Conservation (phyloP, 2,888 invertebrate species). For the Polydrusus pterygomalis region DNA sequence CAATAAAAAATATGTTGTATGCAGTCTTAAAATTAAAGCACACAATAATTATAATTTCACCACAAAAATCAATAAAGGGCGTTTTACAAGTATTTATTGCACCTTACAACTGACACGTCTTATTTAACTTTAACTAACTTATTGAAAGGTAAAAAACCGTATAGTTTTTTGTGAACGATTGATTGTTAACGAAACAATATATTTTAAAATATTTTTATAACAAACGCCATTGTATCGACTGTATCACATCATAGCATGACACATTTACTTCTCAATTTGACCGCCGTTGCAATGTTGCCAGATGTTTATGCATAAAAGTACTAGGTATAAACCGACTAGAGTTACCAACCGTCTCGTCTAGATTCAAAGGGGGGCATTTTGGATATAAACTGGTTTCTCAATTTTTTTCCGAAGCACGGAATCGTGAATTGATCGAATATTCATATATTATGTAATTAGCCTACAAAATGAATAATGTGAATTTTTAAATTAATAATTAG, state of each 20-base stretch:
- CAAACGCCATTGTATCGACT: slow-evolving; percentile 73
- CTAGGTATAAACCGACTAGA: not conserved
- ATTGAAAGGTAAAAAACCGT: slow-evolving; percentile 4
- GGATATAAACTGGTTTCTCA: not conserved
- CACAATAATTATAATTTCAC: slow-evolving; percentile 67
- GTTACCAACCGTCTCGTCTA: not conserved
- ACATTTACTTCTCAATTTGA: slow-evolving; percentile 66
- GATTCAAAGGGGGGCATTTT: not conserved
- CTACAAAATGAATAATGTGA: too few relatives aligned
- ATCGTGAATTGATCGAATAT: not conserved
- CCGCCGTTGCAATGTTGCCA: slow-evolving; percentile 64
- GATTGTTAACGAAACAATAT: slow-evolving; percentile 21
- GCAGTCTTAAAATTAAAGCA: slow-evolving; percentile 57
- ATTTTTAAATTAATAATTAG: too few relatives aligned
- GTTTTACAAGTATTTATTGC: slow-evolving; percentile 64
- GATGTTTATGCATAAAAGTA: slow-evolving; percentile 48
- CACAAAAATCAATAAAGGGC: slow-evolving; percentile 72
- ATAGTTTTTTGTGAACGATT: slow-evolving; percentile 1
- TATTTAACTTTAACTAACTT: slow-evolving; percentile 5
- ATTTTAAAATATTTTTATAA: slow-evolving; percentile 60
- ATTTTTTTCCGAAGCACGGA: not conserved
- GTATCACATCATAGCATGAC: slow-evolving; percentile 58
- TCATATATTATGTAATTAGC: too few relatives aligned
- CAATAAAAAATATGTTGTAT: not conserved
- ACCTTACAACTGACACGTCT: slow-evolving; percentile 40